phyloP scores from a whole-genome alignment of 2,888 invertebrate species.

The Scaptomyza caliginosa region DNA sequence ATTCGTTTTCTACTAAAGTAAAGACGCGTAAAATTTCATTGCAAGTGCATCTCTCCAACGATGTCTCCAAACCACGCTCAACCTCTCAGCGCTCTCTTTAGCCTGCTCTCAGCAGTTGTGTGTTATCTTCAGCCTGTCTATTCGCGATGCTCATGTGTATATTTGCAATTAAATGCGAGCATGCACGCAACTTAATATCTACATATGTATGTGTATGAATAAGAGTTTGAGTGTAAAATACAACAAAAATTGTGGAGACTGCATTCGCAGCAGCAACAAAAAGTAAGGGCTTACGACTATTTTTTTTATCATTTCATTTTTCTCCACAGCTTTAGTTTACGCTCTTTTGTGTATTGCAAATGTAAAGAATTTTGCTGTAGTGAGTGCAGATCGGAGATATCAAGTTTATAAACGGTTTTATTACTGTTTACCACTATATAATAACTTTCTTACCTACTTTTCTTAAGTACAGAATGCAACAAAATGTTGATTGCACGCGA shows the following conservation, averaged over 20 bases:
- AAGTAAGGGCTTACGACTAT: neutral
- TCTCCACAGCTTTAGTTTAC: no score
- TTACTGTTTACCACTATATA: no score
- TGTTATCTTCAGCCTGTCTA: neutral
- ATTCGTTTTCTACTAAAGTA: neutral
- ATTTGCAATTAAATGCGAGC: no score
- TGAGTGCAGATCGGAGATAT: no score
- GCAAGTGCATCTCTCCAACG: neutral
- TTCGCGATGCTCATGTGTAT: no score
- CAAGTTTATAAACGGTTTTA: no score
- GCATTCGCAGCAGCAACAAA: neutral
- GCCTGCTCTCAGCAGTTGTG: neutral
- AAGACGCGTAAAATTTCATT: neutral
- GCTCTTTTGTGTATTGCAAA: no score
- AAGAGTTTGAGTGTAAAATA: neutral
- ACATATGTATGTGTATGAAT: neutral
- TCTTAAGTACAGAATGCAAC: neutral
- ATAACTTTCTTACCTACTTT: no score
- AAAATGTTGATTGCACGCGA: constrained; percentile 45
- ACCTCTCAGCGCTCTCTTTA: neutral
- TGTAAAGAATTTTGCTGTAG: no score
- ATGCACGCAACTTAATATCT: neutral
- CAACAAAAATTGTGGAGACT: neutral
- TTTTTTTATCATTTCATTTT: no score
- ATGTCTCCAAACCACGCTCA: neutral